Evolutionary conservation across 2,797 vertebrate species (phyloP), one percentile per base, ranked within the genome.

Genomic region (Thaleichthys pacificus): DNA sequence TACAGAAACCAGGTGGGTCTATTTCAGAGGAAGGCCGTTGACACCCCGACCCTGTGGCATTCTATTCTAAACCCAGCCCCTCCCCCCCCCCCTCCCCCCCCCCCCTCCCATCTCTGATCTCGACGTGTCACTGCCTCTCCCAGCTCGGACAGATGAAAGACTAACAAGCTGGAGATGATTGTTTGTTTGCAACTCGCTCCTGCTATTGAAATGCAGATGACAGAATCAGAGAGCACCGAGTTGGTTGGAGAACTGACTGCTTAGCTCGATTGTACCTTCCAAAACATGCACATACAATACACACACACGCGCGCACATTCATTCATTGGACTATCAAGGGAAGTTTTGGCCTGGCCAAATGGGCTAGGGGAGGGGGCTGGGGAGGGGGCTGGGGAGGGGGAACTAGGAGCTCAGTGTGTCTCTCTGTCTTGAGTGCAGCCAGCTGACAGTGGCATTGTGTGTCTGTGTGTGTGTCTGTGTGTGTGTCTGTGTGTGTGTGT

Each of bases 141-240:
- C 65, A 71, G 64, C 64, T 70, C 54, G 61, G 72, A 75, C 56
- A 85, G 80, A 89, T 86, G 74, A 88, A 87, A 91, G 70, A 85
- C 82, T 58, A 77, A 82, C 72, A 78, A 49, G 61, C 8, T 19
- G 26, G 28, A 17, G 28, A 35, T 35, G n/a, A 21, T 80, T 80
- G 73, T 71, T 82, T 66, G 78, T 84, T 87, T 90, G 84, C 81
- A 82, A 77, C 79, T 88, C 79, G 84, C 11, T 47, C 42, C 42
- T 47, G 42, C 42, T 47, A 47, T 47, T 11, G 73, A 90, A 89
- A 89, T 90, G 88, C 80, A 85, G 89, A 90, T 89, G 75, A 83
- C 71, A 62, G 72, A 68, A 69, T 84, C 66, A 71, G 61, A 71
- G 79, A 80, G 69, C 38, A 14, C 32, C 81, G 80, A 66, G 76